Conservation (phyloP, 1,140 invertebrate genomes). For the Ceratitis capitata region DNA sequence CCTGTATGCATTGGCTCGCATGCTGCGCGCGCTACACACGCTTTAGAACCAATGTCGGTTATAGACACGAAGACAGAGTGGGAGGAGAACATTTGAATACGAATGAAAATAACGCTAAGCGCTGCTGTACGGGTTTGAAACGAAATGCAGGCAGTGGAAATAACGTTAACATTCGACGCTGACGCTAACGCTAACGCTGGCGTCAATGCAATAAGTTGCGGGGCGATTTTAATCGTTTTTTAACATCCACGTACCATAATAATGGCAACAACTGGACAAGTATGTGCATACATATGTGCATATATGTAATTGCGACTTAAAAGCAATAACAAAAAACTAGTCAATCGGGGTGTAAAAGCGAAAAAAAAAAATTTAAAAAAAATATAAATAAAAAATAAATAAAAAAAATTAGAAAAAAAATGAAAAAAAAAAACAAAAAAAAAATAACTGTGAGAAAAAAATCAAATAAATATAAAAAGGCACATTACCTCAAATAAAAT, state of each 20-base stretch:
- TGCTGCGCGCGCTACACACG: not conserved
- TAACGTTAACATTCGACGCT: not conserved
- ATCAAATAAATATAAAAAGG: too few relatives aligned
- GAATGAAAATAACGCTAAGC: not conserved
- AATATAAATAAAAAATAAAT: not conserved
- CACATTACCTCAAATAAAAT: not conserved
- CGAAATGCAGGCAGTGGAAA: not conserved
- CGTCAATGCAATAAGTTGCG: not conserved
- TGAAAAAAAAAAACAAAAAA: not conserved
- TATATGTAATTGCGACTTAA: constrained; percentile 10
- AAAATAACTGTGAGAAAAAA: too few relatives aligned
- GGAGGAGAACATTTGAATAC: not conserved
- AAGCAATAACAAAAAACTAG: constrained; percentile 22
- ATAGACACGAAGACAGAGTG: not conserved
- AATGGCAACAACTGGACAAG: not conserved
- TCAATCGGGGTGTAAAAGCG: not conserved
- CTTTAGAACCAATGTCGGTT: not conserved
- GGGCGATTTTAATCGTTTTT: too few relatives aligned
- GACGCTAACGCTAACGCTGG: not conserved
- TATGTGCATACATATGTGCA: not conserved
- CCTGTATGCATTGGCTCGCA: not conserved
- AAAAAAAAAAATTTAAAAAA: not conserved
- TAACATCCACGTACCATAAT: too few relatives aligned
- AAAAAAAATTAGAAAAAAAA: too few relatives aligned
- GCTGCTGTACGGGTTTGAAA: not conserved